Conservation (phyloP, 2,113 vertebrate species). For the Megalops atlanticus region DNA sequence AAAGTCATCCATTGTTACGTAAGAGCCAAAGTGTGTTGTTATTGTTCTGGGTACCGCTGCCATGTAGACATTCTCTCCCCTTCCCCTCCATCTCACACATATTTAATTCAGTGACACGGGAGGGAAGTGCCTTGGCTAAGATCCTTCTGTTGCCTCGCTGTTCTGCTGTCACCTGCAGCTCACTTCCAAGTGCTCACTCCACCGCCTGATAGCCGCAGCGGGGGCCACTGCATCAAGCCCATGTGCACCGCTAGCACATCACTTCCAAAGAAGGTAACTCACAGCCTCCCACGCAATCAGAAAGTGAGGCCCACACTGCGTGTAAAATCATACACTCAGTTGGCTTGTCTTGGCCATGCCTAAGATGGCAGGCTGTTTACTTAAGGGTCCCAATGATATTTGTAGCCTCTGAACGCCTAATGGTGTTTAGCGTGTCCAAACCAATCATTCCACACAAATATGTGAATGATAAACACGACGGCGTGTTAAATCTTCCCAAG, state of each 20-base stretch:
- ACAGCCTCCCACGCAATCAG: not conserved
- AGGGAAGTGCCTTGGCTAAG: not conserved
- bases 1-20: not conserved
- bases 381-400: not conserved
- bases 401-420: not conserved
- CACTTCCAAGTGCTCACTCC: not conserved
- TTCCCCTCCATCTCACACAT: not conserved
- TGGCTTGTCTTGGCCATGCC: not conserved
- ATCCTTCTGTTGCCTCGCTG: not conserved
- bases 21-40: not conserved
- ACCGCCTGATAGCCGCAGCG: not conserved
- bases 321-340: not conserved
- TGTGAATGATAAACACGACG: not conserved
- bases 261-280: not conserved
- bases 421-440: not conserved
- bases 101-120: not conserved
- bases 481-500: too few relatives aligned
- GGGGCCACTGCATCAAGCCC: not conserved
- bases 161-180: conserved; percentile 1
- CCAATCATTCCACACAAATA: not conserved
- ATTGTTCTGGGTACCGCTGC: not conserved
- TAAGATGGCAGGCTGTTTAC: not conserved
- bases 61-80: not conserved
- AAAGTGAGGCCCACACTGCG: not conserved
- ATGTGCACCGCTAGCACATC: not conserved